phyloP scores from a whole-genome alignment of 2,888 invertebrate genomes.

The Pegoplata infirma region DNA sequence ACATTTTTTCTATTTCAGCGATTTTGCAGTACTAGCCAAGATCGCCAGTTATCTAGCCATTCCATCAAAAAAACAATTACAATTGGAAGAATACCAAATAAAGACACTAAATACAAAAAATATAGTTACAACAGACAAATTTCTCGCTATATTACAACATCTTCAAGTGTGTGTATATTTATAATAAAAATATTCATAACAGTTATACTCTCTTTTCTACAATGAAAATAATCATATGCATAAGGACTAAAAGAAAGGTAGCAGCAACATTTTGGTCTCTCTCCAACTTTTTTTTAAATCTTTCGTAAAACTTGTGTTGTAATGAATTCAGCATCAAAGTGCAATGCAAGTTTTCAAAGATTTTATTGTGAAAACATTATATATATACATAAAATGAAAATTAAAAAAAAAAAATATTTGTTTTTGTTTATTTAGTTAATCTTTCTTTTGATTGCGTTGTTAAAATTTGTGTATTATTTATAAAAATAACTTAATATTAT shows the following conservation, averaged over 20 bases:
- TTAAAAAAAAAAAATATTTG: slow-evolving; percentile 35
- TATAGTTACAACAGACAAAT: neutral
- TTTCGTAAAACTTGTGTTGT: slow-evolving; percentile 56
- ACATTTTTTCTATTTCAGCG: slow-evolving; percentile 8
- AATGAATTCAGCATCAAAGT: slow-evolving; percentile 61
- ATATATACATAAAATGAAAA: neutral
- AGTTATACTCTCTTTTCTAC: slow-evolving; percentile 6
- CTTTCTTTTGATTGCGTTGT: slow-evolving; percentile 57
- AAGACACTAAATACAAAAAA: slow-evolving; percentile 6
- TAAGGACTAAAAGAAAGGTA: slow-evolving; percentile 23
- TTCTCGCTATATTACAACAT: slow-evolving; percentile 12
- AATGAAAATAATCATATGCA: slow-evolving; percentile 42
- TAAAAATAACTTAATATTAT: slow-evolving; percentile 35
- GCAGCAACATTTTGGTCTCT: neutral
- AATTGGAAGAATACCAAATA: slow-evolving; percentile 35
- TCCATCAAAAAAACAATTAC: slow-evolving; percentile 52
- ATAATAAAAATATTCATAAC: neutral
- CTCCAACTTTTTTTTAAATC: slow-evolving; percentile 25
- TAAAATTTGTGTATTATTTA: slow-evolving; percentile 57
- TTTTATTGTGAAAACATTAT: slow-evolving; percentile 1
- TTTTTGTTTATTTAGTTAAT: slow-evolving; percentile 44
- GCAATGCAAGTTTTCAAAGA: slow-evolving; percentile 52
- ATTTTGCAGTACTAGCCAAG: slow-evolving; percentile 36
- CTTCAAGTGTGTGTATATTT: slow-evolving; percentile 17
- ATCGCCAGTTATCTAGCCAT: slow-evolving; percentile 44